These are phyloP conservation scores for Grapholita molesta DNA, from an alignment of 1,140 invertebrate species.

Conservation along the genomic window DNA sequence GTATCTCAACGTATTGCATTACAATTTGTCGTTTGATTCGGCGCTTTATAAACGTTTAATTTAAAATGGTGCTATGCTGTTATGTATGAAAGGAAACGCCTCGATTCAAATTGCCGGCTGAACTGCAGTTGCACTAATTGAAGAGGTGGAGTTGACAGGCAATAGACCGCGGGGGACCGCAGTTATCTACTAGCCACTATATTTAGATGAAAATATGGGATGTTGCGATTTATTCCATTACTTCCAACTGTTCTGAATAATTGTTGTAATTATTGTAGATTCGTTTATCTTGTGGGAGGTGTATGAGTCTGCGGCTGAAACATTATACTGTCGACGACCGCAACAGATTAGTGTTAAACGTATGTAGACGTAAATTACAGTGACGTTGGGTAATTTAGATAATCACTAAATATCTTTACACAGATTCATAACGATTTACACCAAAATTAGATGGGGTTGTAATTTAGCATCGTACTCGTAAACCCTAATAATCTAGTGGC, in stretches of 20 bases:
- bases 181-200: constrained; percentile 38
- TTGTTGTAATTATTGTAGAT: neutral
- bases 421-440: too few species aligned
- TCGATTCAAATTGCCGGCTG: constrained; percentile 46
- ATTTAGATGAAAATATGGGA: constrained; percentile 41
- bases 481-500: too few species aligned
- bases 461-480: too few species aligned
- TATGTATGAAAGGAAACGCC: constrained; percentile 40
- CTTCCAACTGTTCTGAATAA: neutral
- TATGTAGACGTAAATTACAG: constrained; percentile 23
- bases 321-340: constrained; percentile 27
- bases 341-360: constrained; percentile 27
- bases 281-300: neutral
- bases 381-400: neutral
- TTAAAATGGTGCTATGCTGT: constrained; percentile 25
- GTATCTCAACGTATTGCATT: too few species aligned
- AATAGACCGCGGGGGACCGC: constrained; percentile 37
- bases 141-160: constrained; percentile 34
- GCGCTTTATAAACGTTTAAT: neutral
- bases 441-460: too few species aligned
- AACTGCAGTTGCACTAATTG: constrained; percentile 53
- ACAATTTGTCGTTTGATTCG: too few species aligned
- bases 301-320: constrained; percentile 33
- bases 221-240: constrained; percentile 41
- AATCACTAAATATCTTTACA: neutral